Percentiles rank a stretch among this genome's conserved stretches.
Conservation (phyloP, 2,113 vertebrate species). For the Chaetodon auriga region DNA sequence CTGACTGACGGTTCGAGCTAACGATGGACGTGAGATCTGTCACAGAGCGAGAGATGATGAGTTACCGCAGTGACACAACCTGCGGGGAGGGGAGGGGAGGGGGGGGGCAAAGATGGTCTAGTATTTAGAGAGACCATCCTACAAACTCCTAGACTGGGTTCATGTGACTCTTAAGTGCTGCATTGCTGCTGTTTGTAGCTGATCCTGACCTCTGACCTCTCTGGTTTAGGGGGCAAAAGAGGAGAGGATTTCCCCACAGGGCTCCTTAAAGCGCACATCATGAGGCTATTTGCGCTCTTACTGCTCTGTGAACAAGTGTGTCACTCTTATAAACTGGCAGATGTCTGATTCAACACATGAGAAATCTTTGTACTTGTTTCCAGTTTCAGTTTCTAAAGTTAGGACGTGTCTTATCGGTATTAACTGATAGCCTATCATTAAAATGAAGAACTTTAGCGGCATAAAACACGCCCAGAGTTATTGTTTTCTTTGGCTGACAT, state of each 20-base stretch:
- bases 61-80: constrained; percentile 54
- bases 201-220: constrained; percentile 72
- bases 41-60: constrained; percentile 80
- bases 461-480: not conserved
- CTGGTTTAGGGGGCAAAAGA: constrained; percentile 39
- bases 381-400: constrained; percentile 37
- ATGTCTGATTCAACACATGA: constrained; percentile 15
- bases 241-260: constrained; percentile 40
- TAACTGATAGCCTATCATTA: too few species aligned
- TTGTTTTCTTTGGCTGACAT: constrained; percentile 3
- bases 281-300: constrained; percentile 24
- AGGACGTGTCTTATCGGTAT: not conserved
- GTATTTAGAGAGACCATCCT: constrained; percentile 18
- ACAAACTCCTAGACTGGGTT: constrained; percentile 18
- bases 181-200: constrained; percentile 42
- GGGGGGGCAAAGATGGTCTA: constrained; percentile 7
- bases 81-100: not conserved
- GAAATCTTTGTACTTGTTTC: not conserved
- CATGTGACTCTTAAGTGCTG: constrained; percentile 7
- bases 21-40: constrained; percentile 98
- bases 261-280: constrained; percentile 33
- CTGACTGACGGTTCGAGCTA: constrained; percentile 91
- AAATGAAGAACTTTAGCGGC: not conserved
- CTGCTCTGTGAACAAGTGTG: constrained; percentile 46
- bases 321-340: constrained; percentile 25